Evolutionary conservation across 2,113 vertebrate species (phyloP).

Genomic region (Turnix velox): DNA sequence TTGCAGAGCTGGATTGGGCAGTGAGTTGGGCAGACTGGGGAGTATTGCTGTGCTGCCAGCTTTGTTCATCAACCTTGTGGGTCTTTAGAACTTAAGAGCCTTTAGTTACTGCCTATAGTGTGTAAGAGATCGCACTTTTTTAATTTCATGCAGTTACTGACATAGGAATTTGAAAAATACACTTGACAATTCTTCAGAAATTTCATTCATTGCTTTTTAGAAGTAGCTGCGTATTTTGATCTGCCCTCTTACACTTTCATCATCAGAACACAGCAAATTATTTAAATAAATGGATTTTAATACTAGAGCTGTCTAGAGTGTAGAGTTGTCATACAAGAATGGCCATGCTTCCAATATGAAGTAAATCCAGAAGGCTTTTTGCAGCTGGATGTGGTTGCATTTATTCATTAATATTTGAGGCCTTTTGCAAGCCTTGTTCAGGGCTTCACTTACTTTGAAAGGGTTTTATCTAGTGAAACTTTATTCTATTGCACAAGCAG

Average conservation of each 20-base stretch:
- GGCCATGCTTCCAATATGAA: background rate
- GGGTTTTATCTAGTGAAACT: background rate
- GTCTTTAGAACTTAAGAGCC: background rate
- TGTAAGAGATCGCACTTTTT: background rate
- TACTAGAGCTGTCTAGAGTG: background rate
- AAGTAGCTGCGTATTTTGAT: background rate
- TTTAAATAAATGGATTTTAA: slow-evolving; percentile 7
- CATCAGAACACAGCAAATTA: background rate
- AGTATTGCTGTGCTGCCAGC: background rate
- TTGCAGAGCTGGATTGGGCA: background rate
- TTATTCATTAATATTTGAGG: background rate
- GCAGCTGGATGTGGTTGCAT: background rate
- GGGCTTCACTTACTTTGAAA: background rate
- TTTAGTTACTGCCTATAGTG: background rate
- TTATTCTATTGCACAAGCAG: background rate
- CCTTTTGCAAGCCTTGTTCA: background rate
- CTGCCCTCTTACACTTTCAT: background rate
- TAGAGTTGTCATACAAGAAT: background rate
- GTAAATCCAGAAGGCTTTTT: background rate
- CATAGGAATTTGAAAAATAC: background rate
- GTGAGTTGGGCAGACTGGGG: background rate
- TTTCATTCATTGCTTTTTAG: background rate
- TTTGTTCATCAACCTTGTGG: background rate
- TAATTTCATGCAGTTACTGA: background rate
- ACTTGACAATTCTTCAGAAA: background rate